Conservation (phyloP, 2,888 invertebrate species). For the Plagodis dolabraria region DNA sequence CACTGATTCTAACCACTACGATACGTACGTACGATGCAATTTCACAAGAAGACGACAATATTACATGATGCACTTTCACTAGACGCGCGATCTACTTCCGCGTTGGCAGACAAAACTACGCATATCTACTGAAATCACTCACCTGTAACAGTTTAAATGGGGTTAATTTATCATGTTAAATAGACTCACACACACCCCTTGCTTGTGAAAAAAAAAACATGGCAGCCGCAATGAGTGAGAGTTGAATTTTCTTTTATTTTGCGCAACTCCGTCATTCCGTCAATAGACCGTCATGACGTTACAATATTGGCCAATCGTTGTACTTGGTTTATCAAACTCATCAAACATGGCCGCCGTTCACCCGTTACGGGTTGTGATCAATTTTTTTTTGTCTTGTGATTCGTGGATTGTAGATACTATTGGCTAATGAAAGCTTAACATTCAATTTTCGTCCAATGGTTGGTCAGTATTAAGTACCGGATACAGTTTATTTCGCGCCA, state of each 20-base stretch:
- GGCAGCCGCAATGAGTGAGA: slow-evolving; percentile 86
- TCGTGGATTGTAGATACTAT: slow-evolving; percentile 57
- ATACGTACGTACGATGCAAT: slow-evolving; percentile 68
- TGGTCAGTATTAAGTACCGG: slow-evolving; percentile 41
- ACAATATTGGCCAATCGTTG: slow-evolving; percentile 67
- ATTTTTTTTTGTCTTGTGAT: slow-evolving; percentile 56
- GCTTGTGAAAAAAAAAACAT: slow-evolving; percentile 89
- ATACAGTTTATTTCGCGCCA: slow-evolving; percentile 55
- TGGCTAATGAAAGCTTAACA: slow-evolving; percentile 51
- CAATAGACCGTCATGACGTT: slow-evolving; percentile 66
- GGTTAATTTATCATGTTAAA: slow-evolving; percentile 79
- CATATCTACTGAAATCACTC: slow-evolving; percentile 57
- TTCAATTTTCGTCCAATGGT: slow-evolving; percentile 52
- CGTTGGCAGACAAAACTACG: slow-evolving; percentile 54
- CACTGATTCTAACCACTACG: slow-evolving; percentile 61
- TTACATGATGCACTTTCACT: slow-evolving; percentile 86
- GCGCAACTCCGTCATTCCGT: slow-evolving; percentile 81
- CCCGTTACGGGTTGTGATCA: slow-evolving; percentile 48
- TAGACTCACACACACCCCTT: slow-evolving; percentile 87
- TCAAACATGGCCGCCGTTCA: slow-evolving; percentile 68
- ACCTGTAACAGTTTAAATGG: slow-evolving; percentile 76
- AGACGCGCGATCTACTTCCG: slow-evolving; percentile 67
- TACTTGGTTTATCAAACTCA: slow-evolving; percentile 61
- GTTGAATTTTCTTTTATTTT: slow-evolving; percentile 72
- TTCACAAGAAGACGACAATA: slow-evolving; percentile 80